phyloP scores from a whole-genome alignment of 2,888 invertebrate species.

The Cosmia pyralina region DNA sequence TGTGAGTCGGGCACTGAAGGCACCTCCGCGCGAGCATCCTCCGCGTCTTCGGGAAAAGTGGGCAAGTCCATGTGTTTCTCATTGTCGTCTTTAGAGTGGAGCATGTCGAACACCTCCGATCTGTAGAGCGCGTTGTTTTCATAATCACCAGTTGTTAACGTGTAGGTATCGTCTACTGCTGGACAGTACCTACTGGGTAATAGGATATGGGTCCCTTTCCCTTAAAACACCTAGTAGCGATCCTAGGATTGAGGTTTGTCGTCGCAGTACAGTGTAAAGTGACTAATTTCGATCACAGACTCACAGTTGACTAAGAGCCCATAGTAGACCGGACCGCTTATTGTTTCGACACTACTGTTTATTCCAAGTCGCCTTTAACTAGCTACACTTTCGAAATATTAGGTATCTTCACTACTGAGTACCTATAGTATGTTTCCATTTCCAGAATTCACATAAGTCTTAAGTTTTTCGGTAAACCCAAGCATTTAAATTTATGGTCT shows the following conservation, averaged over 20 bases:
- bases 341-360: conserved; percentile 1
- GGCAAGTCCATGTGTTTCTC: conserved; percentile 82
- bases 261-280: neutral
- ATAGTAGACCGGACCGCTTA: conserved; percentile 2
- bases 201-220: neutral
- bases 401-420: conserved; percentile 2
- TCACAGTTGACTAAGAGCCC: neutral
- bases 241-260: neutral
- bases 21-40: conserved; percentile 77
- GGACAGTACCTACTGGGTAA: neutral
- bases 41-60: conserved; percentile 83
- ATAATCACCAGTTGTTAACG: neutral
- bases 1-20: conserved; percentile 77
- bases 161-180: neutral
- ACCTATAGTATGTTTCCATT: neutral
- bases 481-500: conserved; percentile 62
- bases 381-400: conserved; percentile 20
- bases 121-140: conserved; percentile 62
- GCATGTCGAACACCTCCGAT: conserved; percentile 88
- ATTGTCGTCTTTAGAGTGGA: conserved; percentile 85
- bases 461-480: neutral
- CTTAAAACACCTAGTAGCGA: neutral
- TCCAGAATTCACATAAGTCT: neutral
- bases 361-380: neutral
- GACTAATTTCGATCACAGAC: conserved; percentile 4